phyloP scores from a whole-genome alignment of 2,888 invertebrate species.

The Drosophila algonquin region DNA sequence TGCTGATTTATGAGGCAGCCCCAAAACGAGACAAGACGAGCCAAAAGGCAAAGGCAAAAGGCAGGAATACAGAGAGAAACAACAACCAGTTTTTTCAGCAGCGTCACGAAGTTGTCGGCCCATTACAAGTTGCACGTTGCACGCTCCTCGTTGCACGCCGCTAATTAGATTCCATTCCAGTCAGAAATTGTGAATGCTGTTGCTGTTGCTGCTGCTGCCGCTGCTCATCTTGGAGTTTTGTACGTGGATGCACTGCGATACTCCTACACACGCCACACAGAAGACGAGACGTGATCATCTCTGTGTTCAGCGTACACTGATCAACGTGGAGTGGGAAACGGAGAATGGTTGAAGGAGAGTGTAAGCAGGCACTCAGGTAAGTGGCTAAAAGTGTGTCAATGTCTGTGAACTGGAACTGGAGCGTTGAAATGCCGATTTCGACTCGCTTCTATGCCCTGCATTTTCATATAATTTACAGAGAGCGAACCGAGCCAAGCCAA shows the following conservation, averaged over 20 bases:
- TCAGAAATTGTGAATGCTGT: constrained; percentile 49
- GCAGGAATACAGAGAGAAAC: constrained; percentile 10
- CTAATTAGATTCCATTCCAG: constrained; percentile 71
- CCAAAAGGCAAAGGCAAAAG: constrained; percentile 24
- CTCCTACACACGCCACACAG: constrained; percentile 59
- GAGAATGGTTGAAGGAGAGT: background rate
- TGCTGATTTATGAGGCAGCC: constrained; percentile 48
- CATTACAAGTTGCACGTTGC: constrained; percentile 67
- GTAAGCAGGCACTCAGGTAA: constrained; percentile 10
- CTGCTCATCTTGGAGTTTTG: constrained; percentile 30
- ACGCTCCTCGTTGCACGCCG: constrained; percentile 49
- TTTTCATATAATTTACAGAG: constrained; percentile 49
- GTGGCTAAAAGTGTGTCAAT: constrained; percentile 74
- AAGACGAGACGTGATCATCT: constrained; percentile 41
- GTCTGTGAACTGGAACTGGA: constrained; percentile 81
- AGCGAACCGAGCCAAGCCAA: no score
- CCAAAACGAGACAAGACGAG: constrained; percentile 29
- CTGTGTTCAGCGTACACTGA: constrained; percentile 26
- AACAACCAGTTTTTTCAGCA: constrained; percentile 40
- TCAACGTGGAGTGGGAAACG: constrained; percentile 7
- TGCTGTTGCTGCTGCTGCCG: constrained; percentile 17
- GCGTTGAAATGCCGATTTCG: constrained; percentile 57
- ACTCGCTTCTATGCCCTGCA: constrained; percentile 42
- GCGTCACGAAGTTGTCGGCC: constrained; percentile 65
- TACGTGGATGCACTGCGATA: constrained; percentile 39